Evolutionary conservation across 2,888 invertebrate genomes (phyloP).

Genomic region (Monochamus alternatus): DNA sequence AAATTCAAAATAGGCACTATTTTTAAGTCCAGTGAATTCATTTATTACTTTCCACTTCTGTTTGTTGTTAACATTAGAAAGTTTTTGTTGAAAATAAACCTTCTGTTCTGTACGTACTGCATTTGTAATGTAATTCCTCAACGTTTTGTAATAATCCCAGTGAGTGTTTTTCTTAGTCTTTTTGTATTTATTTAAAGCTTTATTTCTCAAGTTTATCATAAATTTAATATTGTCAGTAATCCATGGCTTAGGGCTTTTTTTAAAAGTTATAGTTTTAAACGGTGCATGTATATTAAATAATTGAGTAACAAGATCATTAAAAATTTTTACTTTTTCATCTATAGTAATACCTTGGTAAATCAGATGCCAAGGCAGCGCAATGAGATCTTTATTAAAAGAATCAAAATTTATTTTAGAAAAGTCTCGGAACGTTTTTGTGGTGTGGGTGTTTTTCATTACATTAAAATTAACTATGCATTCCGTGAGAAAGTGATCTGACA

Average conservation of each 20-base stretch:
- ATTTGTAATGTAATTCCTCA: not conserved
- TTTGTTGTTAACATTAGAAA: conserved; percentile 2
- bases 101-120: not conserved
- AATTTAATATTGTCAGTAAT: conserved; percentile 2
- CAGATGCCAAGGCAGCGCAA: no score
- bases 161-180: no score
- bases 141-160: not conserved
- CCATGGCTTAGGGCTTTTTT: conserved; percentile 4
- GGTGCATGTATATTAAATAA: no score
- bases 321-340: no score
- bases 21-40: not conserved
- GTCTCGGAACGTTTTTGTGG: not conserved
- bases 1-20: not conserved
- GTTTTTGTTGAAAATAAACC: not conserved
- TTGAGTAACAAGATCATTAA: no score
- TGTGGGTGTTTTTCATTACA: not conserved
- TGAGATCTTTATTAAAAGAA: no score
- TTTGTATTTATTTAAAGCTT: no score
- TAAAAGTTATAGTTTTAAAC: no score
- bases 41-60: conserved; percentile 2
- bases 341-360: no score
- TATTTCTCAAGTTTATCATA: not conserved
- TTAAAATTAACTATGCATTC: not conserved
- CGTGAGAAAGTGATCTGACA: conserved; percentile 2
- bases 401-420: no score